Percentiles rank a stretch among this genome's conserved stretches.
Evolutionary conservation across 64 coral and sea anemone species (phyloP).

Genomic region (Pocillopora damicornis): DNA sequence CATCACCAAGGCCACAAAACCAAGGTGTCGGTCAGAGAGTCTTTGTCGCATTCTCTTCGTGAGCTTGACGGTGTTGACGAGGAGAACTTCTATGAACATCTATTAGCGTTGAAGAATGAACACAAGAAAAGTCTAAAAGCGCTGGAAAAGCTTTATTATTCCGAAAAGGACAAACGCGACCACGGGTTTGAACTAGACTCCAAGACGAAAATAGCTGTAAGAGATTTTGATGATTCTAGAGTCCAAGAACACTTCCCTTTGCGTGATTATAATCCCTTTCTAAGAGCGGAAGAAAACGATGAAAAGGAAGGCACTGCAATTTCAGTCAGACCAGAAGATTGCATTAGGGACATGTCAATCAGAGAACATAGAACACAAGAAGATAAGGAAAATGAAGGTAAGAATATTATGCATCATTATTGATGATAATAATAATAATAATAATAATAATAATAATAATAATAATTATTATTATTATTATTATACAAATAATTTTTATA

Average conservation of each 20-base stretch:
- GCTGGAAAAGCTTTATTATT: conserved; percentile 89
- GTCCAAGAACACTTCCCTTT: conserved; percentile 33
- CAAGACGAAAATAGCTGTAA: conserved; percentile 62
- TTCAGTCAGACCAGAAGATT: conserved; percentile 26
- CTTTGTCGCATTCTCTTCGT: conserved; percentile 60
- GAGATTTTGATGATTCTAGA: conserved; percentile 34
- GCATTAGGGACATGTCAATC: conserved; percentile 60
- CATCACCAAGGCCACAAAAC: conserved; percentile 17
- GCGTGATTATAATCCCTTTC: conserved; percentile 60
- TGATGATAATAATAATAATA: too few species aligned
- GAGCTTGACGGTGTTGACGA: conserved; percentile 70
- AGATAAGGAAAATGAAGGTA: conserved; percentile 77
- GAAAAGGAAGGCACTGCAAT: conserved; percentile 5
- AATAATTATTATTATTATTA: too few species aligned
- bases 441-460: too few species aligned
- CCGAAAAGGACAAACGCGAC: conserved; percentile 58
- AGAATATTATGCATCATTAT: too few species aligned
- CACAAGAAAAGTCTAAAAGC: conserved; percentile 91
- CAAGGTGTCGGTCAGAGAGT: conserved; percentile 30
- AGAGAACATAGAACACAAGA: conserved; percentile 44
- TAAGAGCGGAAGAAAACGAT: conserved; percentile 18
- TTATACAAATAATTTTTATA: too few species aligned
- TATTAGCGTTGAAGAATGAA: conserved; percentile 81
- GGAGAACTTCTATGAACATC: conserved; percentile 86
- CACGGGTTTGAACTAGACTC: conserved; percentile 75